phyloP scores from a whole-genome alignment of 2,113 vertebrate species.

The Chionis minor region DNA sequence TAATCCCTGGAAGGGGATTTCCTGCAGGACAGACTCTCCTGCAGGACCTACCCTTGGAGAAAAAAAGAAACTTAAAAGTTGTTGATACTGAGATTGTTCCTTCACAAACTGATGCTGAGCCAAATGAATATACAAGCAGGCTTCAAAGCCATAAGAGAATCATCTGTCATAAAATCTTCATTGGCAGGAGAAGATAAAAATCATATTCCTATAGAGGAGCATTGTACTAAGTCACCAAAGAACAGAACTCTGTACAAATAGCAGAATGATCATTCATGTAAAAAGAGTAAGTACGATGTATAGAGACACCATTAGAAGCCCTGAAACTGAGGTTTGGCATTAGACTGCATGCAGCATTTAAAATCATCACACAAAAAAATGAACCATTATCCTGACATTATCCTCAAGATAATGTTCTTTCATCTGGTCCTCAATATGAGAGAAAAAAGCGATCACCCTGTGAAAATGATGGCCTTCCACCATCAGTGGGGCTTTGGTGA shows the following conservation, averaged over 20 bases:
- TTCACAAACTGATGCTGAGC: background rate
- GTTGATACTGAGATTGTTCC: background rate
- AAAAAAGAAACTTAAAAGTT: background rate
- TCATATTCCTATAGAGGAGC: background rate
- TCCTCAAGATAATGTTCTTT: background rate
- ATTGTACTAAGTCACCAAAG: background rate
- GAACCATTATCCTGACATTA: background rate
- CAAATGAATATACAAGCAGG: background rate
- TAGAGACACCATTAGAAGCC: background rate
- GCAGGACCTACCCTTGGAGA: background rate
- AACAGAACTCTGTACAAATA: background rate
- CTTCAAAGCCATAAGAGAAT: background rate
- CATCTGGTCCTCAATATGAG: background rate
- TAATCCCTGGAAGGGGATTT: background rate
- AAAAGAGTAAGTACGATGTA: background rate
- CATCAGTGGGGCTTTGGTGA: background rate
- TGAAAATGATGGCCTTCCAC: background rate
- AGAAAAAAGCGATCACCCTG: background rate
- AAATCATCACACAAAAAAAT: background rate
- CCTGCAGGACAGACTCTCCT: background rate
- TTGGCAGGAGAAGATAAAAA: background rate
- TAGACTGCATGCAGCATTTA: background rate
- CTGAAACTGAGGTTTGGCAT: background rate
- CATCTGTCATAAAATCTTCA: background rate
- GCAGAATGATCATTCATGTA: background rate